These are phyloP conservation scores for Diphyllodes magnificus DNA, from an alignment of 2,113 vertebrate genomes.

Conservation along the genomic window DNA sequence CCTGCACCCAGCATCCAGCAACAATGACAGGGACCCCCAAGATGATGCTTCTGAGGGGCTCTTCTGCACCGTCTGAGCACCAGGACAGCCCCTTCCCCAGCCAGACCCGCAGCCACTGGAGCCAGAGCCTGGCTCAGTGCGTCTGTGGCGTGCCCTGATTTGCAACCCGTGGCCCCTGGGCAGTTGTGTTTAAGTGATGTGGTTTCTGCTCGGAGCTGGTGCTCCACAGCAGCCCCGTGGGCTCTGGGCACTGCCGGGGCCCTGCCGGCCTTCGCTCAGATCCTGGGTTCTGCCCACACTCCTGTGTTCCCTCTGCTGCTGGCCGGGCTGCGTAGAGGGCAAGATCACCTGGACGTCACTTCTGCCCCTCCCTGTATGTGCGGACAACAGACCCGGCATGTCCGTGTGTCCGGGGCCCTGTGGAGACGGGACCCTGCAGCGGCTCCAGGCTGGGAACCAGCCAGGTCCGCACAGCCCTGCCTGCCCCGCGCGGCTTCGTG, in stretches of 20 bases:
- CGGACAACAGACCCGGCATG: rapidly evolving
- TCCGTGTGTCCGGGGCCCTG: background rate
- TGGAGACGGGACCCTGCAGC: background rate
- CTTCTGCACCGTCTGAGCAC: rapidly evolving
- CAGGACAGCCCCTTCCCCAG: rapidly evolving
- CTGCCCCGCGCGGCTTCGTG: conserved; percentile 61
- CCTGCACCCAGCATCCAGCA: background rate
- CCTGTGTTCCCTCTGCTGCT: background rate
- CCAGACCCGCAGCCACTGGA: background rate
- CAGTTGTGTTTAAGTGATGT: background rate
- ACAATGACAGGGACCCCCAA: rapidly evolving
- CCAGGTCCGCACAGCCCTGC: conserved; percentile 39
- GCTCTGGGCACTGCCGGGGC: rapidly evolving
- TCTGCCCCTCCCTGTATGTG: rapidly evolving
- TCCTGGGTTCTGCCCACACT: background rate
- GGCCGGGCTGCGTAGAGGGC: rapidly evolving
- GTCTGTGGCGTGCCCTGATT: rapidly evolving
- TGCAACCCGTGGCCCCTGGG: background rate
- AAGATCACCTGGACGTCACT: background rate
- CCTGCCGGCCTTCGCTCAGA: background rate
- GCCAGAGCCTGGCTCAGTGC: rapidly evolving
- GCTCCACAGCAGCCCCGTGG: background rate
- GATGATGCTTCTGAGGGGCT: background rate
- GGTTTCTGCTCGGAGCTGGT: background rate
- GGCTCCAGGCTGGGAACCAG: conserved; percentile 22